Percentiles rank a stretch among this genome's conserved stretches.
phyloP scores from a whole-genome alignment of 1,140 invertebrate genomes.

The Heliconius eleuchia region DNA sequence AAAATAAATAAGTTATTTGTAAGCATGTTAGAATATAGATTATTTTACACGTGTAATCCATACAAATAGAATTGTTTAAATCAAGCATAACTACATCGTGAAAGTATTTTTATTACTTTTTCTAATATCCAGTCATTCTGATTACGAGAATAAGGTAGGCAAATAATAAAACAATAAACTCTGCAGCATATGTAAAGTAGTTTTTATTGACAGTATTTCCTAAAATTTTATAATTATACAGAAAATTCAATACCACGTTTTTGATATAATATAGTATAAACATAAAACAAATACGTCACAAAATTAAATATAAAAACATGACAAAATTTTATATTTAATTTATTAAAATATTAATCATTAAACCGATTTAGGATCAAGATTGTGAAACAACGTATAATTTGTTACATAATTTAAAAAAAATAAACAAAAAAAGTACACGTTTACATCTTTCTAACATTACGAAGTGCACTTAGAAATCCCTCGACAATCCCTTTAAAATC shows the following conservation, averaged over 20 bases:
- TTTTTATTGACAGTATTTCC: background rate
- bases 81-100: conserved; percentile 6
- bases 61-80: background rate
- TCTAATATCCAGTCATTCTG: background rate
- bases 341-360: too few relatives aligned
- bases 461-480: background rate
- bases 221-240: too few relatives aligned
- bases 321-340: too few relatives aligned
- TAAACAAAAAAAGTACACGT: background rate
- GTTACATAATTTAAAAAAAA: background rate
- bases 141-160: background rate
- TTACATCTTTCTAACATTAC: background rate
- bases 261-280: too few relatives aligned
- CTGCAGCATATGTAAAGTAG: background rate
- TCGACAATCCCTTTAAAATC: conserved; percentile 7
- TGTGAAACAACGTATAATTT: too few relatives aligned
- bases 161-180: background rate
- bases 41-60: background rate
- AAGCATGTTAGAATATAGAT: background rate
- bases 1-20: conserved; percentile 27
- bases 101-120: conserved; percentile 21
- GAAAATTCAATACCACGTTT: too few relatives aligned
- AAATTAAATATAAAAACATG: too few relatives aligned
- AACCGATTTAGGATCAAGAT: too few relatives aligned
- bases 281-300: too few relatives aligned